phyloP scores from a whole-genome alignment of 2,888 invertebrate genomes.

The Malachius bipustulatus region DNA sequence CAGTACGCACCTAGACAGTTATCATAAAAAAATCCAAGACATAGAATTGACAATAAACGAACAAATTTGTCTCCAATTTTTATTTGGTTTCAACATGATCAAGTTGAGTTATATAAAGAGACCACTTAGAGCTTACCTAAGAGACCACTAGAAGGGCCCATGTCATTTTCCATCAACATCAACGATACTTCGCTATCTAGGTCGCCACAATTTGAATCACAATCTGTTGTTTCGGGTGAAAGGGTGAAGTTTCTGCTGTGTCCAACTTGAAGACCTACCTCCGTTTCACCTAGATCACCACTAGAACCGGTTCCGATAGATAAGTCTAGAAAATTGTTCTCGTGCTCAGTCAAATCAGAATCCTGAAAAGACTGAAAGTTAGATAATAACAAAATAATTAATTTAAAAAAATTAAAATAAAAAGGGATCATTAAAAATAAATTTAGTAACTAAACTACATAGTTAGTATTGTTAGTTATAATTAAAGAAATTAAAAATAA shows the following conservation, averaged over 20 bases:
- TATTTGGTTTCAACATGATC: too few relatives aligned
- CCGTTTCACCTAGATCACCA: conserved; percentile 53
- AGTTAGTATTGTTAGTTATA: conserved; percentile 1
- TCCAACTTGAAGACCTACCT: conserved; percentile 50
- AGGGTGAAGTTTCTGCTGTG: conserved; percentile 77
- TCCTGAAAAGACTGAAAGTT: conserved; percentile 30
- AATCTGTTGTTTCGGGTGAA: conserved; percentile 87
- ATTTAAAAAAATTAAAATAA: conserved; percentile 4
- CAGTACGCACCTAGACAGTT: too few relatives aligned
- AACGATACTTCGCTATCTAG: conserved; percentile 75
- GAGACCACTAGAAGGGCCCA: conserved; percentile 34
- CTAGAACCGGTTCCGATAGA: conserved; percentile 51
- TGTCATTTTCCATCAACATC: conserved; percentile 59
- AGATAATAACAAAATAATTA: conserved; percentile 1
- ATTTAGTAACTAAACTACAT: too few relatives aligned
- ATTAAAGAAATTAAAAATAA: not conserved
- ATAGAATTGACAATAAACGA: too few relatives aligned
- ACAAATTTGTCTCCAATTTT: too few relatives aligned
- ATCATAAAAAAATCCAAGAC: too few relatives aligned
- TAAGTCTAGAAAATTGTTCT: conserved; percentile 47
- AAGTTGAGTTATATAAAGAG: too few relatives aligned
- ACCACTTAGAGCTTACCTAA: too few relatives aligned
- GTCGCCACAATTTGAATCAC: conserved; percentile 79
- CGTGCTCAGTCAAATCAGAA: conserved; percentile 41
- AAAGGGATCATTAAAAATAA: too few relatives aligned